Conservation (phyloP, 2,888 invertebrate species). For the Tiliacea aurago region DNA sequence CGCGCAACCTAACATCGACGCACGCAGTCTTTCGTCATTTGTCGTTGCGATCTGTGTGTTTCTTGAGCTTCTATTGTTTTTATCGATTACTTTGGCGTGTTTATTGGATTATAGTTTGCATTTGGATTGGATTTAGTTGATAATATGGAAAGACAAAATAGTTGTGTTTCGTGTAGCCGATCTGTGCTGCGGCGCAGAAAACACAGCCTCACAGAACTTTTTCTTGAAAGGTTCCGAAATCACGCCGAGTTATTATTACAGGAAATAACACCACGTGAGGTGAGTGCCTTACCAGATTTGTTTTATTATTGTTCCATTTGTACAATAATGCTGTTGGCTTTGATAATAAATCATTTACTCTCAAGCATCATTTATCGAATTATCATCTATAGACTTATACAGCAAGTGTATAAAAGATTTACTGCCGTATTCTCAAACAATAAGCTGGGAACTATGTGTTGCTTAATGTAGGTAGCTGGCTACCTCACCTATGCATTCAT, state of each 20-base stretch:
- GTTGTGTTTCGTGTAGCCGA: constrained; percentile 17
- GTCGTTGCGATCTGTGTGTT: constrained; percentile 28
- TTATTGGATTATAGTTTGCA: constrained; percentile 16
- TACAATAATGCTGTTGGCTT: constrained; percentile 14
- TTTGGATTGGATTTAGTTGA: constrained; percentile 21
- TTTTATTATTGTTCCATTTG: constrained; percentile 13
- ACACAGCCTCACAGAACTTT: constrained; percentile 1
- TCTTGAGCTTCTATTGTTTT: constrained; percentile 14
- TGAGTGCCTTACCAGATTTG: constrained; percentile 14
- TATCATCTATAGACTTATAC: constrained; percentile 14
- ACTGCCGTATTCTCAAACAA: constrained; percentile 13
- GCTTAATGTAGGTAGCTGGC: constrained; percentile 14
- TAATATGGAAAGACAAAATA: constrained; percentile 21
- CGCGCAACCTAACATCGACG: not conserved
- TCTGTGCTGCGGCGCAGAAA: constrained; percentile 19
- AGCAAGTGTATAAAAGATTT: constrained; percentile 15
- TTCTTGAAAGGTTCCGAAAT: constrained; percentile 13
- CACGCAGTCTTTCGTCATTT: constrained; percentile 19
- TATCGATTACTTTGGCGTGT: constrained; percentile 17
- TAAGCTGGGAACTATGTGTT: constrained; percentile 13
- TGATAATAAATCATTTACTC: constrained; percentile 22
- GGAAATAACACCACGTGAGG: constrained; percentile 25
- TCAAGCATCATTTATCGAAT: constrained; percentile 12
- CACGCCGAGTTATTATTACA: constrained; percentile 22
- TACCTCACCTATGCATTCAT: constrained; percentile 10